phyloP scores from a whole-genome alignment of 1,140 invertebrate species.

The Daktulosphaira vitifoliae region DNA sequence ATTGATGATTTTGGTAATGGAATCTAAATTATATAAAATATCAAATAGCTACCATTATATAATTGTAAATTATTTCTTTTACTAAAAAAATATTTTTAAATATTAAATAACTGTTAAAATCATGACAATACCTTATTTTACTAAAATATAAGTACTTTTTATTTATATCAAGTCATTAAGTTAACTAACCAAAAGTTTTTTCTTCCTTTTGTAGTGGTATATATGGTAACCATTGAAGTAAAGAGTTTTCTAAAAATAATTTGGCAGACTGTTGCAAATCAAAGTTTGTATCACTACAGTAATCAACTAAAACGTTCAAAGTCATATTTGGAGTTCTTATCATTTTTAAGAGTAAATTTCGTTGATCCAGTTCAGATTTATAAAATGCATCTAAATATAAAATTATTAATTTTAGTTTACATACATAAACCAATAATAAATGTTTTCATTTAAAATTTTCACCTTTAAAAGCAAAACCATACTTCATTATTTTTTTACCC shows the following conservation, averaged over 20 bases:
- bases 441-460: neutral
- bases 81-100: slow-evolving; percentile 34
- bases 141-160: slow-evolving; percentile 8
- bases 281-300: slow-evolving; percentile 43
- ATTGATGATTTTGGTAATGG: slow-evolving; percentile 25
- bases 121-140: neutral
- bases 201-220: slow-evolving; percentile 35
- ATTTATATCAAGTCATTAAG: no score
- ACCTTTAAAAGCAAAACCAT: slow-evolving; percentile 37
- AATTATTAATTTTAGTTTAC: neutral
- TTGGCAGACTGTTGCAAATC: slow-evolving; percentile 42
- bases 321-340: slow-evolving; percentile 37
- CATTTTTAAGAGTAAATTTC: slow-evolving; percentile 42
- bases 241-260: slow-evolving; percentile 42
- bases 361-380: slow-evolving; percentile 38
- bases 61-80: slow-evolving; percentile 37
- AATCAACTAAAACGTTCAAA: slow-evolving; percentile 41
- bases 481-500: slow-evolving; percentile 36
- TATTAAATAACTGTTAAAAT: no score
- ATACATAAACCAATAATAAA: neutral
- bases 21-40: slow-evolving; percentile 9
- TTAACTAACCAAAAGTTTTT: slow-evolving; percentile 30
- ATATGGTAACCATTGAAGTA: slow-evolving; percentile 44
- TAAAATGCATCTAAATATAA: slow-evolving; percentile 38
- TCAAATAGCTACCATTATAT: neutral